Base-by-base conservation (phyloP, 1,140 invertebrate genomes). In the Orussus abietinus region DNA sequence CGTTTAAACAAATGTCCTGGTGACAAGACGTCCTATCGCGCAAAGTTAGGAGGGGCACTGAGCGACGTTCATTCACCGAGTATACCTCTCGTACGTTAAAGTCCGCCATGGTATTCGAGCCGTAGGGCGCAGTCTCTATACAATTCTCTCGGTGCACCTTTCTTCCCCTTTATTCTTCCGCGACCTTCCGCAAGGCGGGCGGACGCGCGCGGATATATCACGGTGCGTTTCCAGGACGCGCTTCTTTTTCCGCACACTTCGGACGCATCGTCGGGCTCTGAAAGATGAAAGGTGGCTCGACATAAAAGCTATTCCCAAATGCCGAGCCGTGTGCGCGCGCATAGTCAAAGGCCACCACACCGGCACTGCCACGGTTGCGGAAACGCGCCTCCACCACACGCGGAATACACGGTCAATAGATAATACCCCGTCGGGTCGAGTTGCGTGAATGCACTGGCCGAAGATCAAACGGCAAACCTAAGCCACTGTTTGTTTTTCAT, bases 401-500 rank as follows among this genome's bases (percentile, higher is more conserved):
- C 42, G 49, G 40, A 47, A 62, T 60, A 51, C 46, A 49, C 49
- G 57, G 59, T 57, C 59, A 64, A 64, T 62, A 64, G 62, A 62
- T 64, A 62, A 62, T 63, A 54, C 42, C 48, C 22, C 21, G 38
- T 42, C 38, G 47, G 57, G 57, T 59, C 55, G 56, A 62, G 55
- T 62, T 64, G 53, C 61, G 59, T 70, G 67, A 71, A 71, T 71
- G 63, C 57, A 48, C 61, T 52, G 57, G 40, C 62, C 70, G 61
- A 72, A 72, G 70, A 73, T 73, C 70, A 73, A 73, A 73, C 69
- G 66, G 70, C 67, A 73, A 60, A 72, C 59, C 68, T 71, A 69
- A 72, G 66, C 66, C 61, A 58, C 56, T 73, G 70, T 73, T 73
- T 73, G 70, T 72, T 73, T 73, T 73, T 73, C 70, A 73, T 73